A percentile compares a stretch with the other conserved stretches of the same genome.
These are phyloP conservation scores for Orchesellides sinensis DNA, from an alignment of 2,888 invertebrate species.

Conservation along the genomic window DNA sequence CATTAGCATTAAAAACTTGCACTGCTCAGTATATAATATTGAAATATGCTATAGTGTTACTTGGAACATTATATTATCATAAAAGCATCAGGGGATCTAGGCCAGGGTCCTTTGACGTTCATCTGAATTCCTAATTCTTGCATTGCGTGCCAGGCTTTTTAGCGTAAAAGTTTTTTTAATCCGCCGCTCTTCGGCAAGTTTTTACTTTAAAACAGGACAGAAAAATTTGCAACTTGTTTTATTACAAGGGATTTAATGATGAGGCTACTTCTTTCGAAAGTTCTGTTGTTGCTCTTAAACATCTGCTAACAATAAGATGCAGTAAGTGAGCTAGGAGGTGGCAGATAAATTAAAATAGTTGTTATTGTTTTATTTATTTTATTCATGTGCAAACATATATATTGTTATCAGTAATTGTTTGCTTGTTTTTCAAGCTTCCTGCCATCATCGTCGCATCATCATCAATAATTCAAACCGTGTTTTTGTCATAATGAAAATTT, in stretches of 20 bases:
- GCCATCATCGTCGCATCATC: not conserved
- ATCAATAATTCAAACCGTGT: not conserved
- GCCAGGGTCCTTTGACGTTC: slow-evolving; percentile 54
- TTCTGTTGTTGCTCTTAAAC: not conserved
- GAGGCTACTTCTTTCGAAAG: slow-evolving; percentile 2
- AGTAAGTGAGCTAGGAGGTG: not conserved
- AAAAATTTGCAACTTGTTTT: slow-evolving; percentile 51
- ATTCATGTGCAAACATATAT: slow-evolving; percentile 23
- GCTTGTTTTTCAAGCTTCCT: not conserved
- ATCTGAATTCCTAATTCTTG: slow-evolving; percentile 15
- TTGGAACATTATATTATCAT: not conserved
- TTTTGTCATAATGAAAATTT: not conserved
- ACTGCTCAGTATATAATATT: not conserved
- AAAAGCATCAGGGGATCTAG: slow-evolving; percentile 30
- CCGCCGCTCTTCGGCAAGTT: not conserved
- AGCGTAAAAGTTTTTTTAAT: slow-evolving; percentile 32
- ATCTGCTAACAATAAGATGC: not conserved
- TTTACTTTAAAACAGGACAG: slow-evolving; percentile 29
- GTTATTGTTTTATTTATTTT: slow-evolving; percentile 16
- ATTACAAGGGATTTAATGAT: slow-evolving; percentile 23
- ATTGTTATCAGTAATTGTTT: slow-evolving; percentile 17
- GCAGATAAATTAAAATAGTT: not conserved
- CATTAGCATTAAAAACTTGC: no score
- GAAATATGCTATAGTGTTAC: slow-evolving; percentile 1
- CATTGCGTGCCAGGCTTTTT: slow-evolving; percentile 9